Evolutionary conservation across 92 coral and sea anemone genomes (phyloP).

Genomic region (Actinostola sp.): DNA sequence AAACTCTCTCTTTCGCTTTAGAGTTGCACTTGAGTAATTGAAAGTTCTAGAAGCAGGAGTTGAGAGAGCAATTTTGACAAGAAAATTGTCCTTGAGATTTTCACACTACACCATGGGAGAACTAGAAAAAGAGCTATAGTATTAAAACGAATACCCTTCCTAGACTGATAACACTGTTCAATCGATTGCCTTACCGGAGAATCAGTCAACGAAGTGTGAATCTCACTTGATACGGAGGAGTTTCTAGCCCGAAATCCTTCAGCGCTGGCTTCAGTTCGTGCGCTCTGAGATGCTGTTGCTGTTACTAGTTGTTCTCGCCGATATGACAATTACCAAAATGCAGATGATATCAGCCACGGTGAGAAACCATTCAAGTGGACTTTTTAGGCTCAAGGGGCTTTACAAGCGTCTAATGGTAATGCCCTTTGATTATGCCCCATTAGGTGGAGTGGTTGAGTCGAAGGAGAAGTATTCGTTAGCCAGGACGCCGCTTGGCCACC

Average conservation of each 20-base stretch:
- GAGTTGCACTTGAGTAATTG: no score
- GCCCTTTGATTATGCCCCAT: constrained; percentile 46
- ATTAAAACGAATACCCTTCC: not conserved
- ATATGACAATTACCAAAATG: constrained; percentile 26
- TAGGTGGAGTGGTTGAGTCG: constrained; percentile 30
- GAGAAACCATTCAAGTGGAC: constrained; percentile 29
- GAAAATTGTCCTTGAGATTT: not conserved
- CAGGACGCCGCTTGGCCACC: constrained; percentile 29
- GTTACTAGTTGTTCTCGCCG: constrained; percentile 4
- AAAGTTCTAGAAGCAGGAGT: no score
- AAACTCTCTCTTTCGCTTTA: not conserved
- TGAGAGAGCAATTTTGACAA: not conserved
- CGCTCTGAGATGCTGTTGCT: not conserved
- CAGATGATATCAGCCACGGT: constrained; percentile 44
- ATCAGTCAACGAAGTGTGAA: constrained; percentile 3
- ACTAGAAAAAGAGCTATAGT: not conserved
- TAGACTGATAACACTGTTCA: not conserved
- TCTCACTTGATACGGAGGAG: not conserved
- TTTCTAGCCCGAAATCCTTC: not conserved
- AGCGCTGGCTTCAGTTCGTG: not conserved
- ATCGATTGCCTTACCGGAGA: constrained; percentile 1
- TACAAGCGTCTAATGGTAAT: constrained; percentile 43
- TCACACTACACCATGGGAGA: not conserved
- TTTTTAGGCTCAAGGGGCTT: constrained; percentile 49
- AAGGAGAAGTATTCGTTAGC: constrained; percentile 27